Conservation (phyloP, 2,797 vertebrate genomes). For the Pipistrellus nathusii region DNA sequence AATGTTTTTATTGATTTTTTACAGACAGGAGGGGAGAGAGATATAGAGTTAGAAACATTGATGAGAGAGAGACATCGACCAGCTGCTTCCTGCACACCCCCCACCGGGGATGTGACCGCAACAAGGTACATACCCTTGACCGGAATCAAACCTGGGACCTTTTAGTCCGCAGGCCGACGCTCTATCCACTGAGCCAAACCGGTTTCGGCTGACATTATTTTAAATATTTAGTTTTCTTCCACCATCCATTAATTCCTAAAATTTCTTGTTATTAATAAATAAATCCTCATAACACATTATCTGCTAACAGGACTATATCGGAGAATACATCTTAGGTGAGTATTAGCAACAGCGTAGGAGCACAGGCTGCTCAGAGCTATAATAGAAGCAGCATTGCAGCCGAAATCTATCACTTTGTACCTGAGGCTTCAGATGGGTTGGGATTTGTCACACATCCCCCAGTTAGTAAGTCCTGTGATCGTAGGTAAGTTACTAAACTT, state of each 20-base stretch:
- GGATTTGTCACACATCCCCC: neutral
- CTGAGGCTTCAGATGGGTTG: neutral
- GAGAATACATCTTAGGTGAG: neutral
- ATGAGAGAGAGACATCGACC: too few species aligned
- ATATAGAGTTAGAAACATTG: too few species aligned
- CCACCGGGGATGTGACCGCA: too few species aligned
- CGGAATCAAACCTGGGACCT: too few species aligned
- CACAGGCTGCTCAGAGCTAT: neutral
- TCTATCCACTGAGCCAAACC: too few species aligned
- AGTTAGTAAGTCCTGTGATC: neutral
- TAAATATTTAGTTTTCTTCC: constrained; percentile 38
- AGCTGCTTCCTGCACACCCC: too few species aligned
- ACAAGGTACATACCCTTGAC: too few species aligned
- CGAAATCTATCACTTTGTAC: neutral
- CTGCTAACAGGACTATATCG: neutral
- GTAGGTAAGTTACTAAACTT: neutral
- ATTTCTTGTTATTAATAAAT: constrained; percentile 32
- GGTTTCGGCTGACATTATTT: neutral
- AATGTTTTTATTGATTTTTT: neutral
- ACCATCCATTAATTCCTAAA: neutral
- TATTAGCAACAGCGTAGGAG: neutral
- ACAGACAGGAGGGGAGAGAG: too few species aligned
- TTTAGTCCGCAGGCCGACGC: too few species aligned
- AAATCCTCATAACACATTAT: neutral
- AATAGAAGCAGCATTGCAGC: neutral